Evolutionary conservation across 2,113 vertebrate species (phyloP).

Genomic region (Sclerurus mexicanus): DNA sequence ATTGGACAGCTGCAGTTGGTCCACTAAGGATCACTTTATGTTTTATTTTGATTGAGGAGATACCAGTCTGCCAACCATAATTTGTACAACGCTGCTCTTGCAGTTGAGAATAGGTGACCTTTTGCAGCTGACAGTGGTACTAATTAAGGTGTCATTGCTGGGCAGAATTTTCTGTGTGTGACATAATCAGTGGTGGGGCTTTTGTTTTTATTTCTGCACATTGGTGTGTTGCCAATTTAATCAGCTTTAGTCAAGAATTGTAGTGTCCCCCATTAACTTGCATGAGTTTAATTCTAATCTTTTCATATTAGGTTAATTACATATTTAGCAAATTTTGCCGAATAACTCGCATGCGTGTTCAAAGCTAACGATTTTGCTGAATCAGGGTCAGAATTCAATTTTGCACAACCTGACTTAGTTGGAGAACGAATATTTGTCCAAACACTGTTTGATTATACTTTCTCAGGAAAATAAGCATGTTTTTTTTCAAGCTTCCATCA

Average conservation of each 20-base stretch:
- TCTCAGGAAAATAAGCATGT: background rate
- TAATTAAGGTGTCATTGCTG: slow-evolving; percentile 39
- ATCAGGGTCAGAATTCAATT: background rate
- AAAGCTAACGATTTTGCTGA: background rate
- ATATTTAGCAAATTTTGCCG: background rate
- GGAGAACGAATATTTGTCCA: background rate
- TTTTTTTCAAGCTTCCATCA: background rate
- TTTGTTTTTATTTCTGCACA: background rate
- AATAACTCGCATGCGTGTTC: background rate
- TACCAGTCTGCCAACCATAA: slow-evolving; percentile 77
- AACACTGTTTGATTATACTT: background rate
- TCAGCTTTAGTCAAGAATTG: background rate
- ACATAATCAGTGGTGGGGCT: background rate
- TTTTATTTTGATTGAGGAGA: slow-evolving; percentile 82
- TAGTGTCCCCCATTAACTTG: background rate
- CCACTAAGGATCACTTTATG: slow-evolving; percentile 75
- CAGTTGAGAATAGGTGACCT: slow-evolving; percentile 64
- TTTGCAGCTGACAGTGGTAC: slow-evolving; percentile 55
- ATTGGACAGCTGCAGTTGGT: slow-evolving; percentile 75
- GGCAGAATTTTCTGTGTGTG: background rate
- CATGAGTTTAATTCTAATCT: background rate
- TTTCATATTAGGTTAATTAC: background rate
- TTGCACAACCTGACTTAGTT: background rate
- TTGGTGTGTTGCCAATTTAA: background rate
- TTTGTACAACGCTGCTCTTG: slow-evolving; percentile 71